Conservation (phyloP, 2,797 vertebrate species). For the Fundulus diaphanus region DNA sequence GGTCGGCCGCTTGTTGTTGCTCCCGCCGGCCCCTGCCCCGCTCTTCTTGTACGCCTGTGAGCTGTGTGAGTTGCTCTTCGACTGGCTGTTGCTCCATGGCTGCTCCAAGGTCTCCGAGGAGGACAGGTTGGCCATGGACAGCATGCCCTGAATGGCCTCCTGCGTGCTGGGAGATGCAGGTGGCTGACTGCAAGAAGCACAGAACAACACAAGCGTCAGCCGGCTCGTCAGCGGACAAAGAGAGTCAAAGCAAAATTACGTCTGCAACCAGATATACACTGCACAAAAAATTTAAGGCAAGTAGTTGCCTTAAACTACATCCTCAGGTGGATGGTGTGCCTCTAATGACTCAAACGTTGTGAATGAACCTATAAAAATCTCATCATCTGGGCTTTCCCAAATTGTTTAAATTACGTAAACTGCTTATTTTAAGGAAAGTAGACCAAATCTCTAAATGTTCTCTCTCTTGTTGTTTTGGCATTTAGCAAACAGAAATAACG, state of each 20-base stretch:
- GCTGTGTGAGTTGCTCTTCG: slow-evolving; percentile 87
- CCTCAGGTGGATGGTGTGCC: neutral
- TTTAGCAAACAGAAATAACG: neutral
- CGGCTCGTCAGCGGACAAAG: slow-evolving; percentile 28
- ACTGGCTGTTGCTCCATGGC: slow-evolving; percentile 89
- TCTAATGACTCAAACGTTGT: neutral
- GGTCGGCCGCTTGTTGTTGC: slow-evolving; percentile 80
- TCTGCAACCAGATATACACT: neutral
- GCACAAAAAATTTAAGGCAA: neutral
- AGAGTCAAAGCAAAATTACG: slow-evolving; percentile 34
- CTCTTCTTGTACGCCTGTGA: slow-evolving; percentile 85
- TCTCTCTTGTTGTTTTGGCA: neutral
- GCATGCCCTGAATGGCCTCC: slow-evolving; percentile 99
- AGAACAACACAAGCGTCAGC: slow-evolving; percentile 74
- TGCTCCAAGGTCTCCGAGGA: slow-evolving; percentile 94
- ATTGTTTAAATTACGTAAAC: too few species aligned
- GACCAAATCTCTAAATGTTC: too few species aligned
- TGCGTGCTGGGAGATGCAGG: slow-evolving; percentile 99
- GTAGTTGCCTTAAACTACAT: too few species aligned
- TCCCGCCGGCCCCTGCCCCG: slow-evolving; percentile 40
- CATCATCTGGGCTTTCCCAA: too few species aligned
- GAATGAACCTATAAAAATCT: too few species aligned
- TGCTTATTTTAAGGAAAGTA: too few species aligned
- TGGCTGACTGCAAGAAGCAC: slow-evolving; percentile 91
- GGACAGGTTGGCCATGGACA: slow-evolving; percentile 99